phyloP scores from a whole-genome alignment of 1,140 invertebrate species.

The Euborellia annulipes region DNA sequence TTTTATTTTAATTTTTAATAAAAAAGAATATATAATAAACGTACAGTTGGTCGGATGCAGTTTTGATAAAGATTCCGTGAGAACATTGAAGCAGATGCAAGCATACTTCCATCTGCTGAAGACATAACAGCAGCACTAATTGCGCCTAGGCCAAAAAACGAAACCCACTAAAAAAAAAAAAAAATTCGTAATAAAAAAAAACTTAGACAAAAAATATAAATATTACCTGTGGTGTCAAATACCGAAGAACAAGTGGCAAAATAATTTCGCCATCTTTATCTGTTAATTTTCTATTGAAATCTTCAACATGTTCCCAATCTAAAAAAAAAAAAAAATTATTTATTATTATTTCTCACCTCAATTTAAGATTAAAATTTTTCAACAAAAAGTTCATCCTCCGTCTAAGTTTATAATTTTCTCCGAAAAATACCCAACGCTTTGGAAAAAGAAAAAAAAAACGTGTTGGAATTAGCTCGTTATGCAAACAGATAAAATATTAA shows the following conservation, averaged over 20 bases:
- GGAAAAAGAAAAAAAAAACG: too few relatives aligned
- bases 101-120: constrained; percentile 61
- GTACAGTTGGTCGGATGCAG: constrained; percentile 44
- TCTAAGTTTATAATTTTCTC: too few relatives aligned
- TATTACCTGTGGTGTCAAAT: constrained; percentile 44
- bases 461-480: too few relatives aligned
- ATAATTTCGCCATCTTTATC: constrained; percentile 41
- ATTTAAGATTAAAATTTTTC: too few relatives aligned
- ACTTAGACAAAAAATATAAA: background rate
- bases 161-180: constrained; percentile 27
- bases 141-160: constrained; percentile 57
- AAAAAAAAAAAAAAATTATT: constrained; percentile 13
- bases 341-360: too few relatives aligned
- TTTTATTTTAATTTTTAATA: too few relatives aligned
- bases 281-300: constrained; percentile 28
- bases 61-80: constrained; percentile 61
- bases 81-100: constrained; percentile 64
- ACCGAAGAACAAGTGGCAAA: constrained; percentile 56
- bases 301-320: constrained; percentile 42
- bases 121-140: constrained; percentile 71
- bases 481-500: too few relatives aligned
- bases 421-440: too few relatives aligned
- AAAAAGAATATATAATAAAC: too few relatives aligned
- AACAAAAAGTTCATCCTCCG: too few relatives aligned
- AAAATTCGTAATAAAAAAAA: too few relatives aligned